Conservation (phyloP, 2,797 vertebrate genomes). For the Melanotaenia nigrans region DNA sequence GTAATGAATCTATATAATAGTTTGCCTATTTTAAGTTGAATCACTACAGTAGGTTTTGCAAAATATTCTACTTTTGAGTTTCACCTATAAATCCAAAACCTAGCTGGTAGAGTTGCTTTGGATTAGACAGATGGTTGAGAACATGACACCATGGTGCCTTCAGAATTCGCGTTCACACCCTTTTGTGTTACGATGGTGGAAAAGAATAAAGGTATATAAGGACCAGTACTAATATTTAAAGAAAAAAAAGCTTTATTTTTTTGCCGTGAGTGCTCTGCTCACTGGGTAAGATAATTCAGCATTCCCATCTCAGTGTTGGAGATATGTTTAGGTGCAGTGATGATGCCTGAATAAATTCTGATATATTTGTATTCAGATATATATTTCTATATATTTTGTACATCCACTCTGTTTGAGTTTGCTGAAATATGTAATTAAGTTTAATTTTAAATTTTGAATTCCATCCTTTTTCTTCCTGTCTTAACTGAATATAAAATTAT, state of each 20-base stretch:
- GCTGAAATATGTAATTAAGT: no score
- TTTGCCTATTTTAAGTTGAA: no score
- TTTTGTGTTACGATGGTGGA: conserved; percentile 10
- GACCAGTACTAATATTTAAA: no score
- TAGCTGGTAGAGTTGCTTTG: background rate
- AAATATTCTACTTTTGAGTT: no score
- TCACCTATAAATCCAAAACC: background rate
- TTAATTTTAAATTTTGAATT: no score
- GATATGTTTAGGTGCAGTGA: background rate
- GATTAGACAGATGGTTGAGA: conserved; percentile 21
- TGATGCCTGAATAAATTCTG: background rate
- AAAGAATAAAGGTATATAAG: background rate
- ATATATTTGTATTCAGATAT: no score
- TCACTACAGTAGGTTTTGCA: no score
- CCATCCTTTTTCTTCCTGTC: no score
- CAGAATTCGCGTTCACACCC: background rate
- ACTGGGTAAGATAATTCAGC: background rate
- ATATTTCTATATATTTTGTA: no score
- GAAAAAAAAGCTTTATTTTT: background rate
- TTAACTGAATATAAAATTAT: no score
- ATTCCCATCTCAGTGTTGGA: background rate
- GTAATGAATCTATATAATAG: no score
- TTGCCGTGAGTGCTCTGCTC: background rate
- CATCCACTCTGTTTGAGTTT: no score
- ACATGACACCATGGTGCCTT: conserved; percentile 5